Percentiles rank a stretch among this genome's conserved stretches.
phyloP scores from a whole-genome alignment of 1,140 invertebrate genomes.

The Agrilus planipennis region DNA sequence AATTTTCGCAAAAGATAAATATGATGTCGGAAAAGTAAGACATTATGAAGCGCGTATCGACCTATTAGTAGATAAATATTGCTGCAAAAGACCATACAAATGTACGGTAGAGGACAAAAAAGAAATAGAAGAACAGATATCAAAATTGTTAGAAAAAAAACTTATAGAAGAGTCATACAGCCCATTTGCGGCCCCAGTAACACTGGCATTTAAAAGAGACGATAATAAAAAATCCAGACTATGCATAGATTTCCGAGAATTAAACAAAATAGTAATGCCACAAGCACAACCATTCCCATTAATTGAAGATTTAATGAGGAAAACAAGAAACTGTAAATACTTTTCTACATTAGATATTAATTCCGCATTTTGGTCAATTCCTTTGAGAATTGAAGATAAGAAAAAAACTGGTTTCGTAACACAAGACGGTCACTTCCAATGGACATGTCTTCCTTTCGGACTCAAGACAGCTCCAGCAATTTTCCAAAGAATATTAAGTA shows the following conservation, averaged over 20 bases:
- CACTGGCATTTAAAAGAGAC: too few relatives aligned
- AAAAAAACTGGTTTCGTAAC: conserved; percentile 2
- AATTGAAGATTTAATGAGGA: conserved; percentile 25
- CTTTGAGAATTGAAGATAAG: conserved; percentile 1
- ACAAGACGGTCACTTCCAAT: too few relatives aligned
- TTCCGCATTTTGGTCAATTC: conserved; percentile 32
- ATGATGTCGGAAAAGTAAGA: conserved; percentile 19
- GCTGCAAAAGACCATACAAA: conserved; percentile 28
- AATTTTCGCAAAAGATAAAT: conserved; percentile 32
- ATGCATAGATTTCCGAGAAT: too few relatives aligned
- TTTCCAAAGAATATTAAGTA: too few relatives aligned
- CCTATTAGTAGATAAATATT: conserved; percentile 27
- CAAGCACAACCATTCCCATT: conserved; percentile 22
- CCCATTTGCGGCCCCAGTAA: too few relatives aligned
- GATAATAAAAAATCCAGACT: too few relatives aligned
- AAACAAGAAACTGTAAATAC: conserved; percentile 26
- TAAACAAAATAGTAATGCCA: too few relatives aligned
- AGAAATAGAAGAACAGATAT: conserved; percentile 29
- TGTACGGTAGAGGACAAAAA: conserved; percentile 29
- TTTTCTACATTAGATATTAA: conserved; percentile 30
- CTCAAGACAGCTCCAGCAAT: too few relatives aligned
- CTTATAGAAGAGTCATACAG: too few relatives aligned
- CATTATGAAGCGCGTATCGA: conserved; percentile 27
- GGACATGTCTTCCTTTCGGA: too few relatives aligned
- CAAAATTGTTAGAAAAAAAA: conserved; percentile 27